Conservation (phyloP, 1,140 invertebrate genomes). For the Drusus annulatus region DNA sequence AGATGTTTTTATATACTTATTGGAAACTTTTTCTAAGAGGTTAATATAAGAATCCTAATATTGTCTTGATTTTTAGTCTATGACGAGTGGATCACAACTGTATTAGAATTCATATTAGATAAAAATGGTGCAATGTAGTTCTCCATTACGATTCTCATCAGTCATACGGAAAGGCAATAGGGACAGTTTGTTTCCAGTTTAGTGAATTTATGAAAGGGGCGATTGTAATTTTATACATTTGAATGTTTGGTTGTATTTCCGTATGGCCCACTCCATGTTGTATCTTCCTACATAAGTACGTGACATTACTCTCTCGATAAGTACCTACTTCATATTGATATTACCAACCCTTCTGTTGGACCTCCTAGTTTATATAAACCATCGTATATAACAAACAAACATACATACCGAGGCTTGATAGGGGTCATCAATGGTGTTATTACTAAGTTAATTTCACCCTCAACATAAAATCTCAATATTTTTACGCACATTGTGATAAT, state of each 20-base stretch:
- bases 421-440: constrained; percentile 47
- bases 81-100: constrained; percentile 41
- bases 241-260: constrained; percentile 42
- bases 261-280: constrained; percentile 43
- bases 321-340: constrained; percentile 48
- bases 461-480: constrained; percentile 56
- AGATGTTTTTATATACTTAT: constrained; percentile 55
- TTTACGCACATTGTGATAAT: constrained; percentile 61
- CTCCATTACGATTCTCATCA: constrained; percentile 52
- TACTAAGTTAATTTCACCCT: constrained; percentile 47
- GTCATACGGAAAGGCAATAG: constrained; percentile 27
- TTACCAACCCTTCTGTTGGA: constrained; percentile 48
- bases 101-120: constrained; percentile 53
- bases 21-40: constrained; percentile 54
- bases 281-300: constrained; percentile 54
- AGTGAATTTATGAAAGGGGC: constrained; percentile 25
- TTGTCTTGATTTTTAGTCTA: constrained; percentile 48
- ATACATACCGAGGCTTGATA: constrained; percentile 42
- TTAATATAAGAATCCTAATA: constrained; percentile 49
- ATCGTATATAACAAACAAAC: constrained; percentile 33
- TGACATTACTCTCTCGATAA: constrained; percentile 48
- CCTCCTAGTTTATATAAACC: constrained; percentile 51
- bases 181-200: constrained; percentile 31
- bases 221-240: constrained; percentile 47
- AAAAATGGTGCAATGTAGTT: constrained; percentile 57